Evolutionary conservation across 2,888 invertebrate species (phyloP).

Genomic region (Ochlodes sylvanus): DNA sequence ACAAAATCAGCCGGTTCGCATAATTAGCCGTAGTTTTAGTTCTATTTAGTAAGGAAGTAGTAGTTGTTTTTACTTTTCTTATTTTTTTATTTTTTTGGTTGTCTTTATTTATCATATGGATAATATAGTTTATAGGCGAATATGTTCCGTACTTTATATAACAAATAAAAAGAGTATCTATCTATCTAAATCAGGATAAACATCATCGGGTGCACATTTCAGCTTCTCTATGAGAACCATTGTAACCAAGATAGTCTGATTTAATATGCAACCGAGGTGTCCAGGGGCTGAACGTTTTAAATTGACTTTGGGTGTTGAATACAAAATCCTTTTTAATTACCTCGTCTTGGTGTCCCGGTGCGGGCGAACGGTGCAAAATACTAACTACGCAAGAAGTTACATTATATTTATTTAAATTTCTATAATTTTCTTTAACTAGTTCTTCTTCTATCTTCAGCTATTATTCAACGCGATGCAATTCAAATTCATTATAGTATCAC

Average conservation of each 20-base stretch:
- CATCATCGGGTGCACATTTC: constrained; percentile 58
- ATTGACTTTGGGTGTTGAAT: constrained; percentile 72
- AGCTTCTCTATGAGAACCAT: constrained; percentile 44
- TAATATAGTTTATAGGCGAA: too few species aligned
- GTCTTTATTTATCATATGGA: too few species aligned
- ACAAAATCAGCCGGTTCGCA: too few species aligned
- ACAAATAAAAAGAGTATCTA: too few species aligned
- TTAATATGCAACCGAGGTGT: constrained; percentile 79
- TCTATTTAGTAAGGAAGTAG: too few species aligned
- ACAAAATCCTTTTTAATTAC: constrained; percentile 57
- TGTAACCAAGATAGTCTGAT: constrained; percentile 63
- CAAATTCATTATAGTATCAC: too few species aligned
- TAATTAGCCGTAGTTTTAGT: too few species aligned
- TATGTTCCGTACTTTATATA: too few species aligned
- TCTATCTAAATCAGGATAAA: not conserved
- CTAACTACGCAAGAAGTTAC: constrained; percentile 14
- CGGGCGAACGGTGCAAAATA: constrained; percentile 14
- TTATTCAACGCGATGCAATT: not conserved
- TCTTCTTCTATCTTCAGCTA: not conserved
- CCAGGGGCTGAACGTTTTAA: constrained; percentile 75
- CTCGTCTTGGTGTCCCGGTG: constrained; percentile 17
- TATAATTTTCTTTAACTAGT: not conserved
- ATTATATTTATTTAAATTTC: not conserved
- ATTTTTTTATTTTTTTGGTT: too few species aligned
- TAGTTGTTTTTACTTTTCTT: not conserved